Percentiles rank a stretch among this genome's conserved stretches.
Evolutionary conservation across 1,140 invertebrate genomes (phyloP).

Genomic region (Venustaconcha ellipsiformis): DNA sequence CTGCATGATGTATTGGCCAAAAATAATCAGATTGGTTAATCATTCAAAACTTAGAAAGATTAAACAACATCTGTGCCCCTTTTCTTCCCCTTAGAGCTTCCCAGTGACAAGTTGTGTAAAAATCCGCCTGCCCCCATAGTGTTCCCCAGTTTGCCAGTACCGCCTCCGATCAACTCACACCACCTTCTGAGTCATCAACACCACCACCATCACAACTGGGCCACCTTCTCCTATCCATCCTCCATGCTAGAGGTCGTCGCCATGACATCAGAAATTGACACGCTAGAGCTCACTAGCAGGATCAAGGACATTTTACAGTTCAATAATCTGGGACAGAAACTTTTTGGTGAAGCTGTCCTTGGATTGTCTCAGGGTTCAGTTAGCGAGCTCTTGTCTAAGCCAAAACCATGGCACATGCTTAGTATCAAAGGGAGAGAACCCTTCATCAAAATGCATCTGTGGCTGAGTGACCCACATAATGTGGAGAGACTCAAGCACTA

Average conservation of each 20-base stretch:
- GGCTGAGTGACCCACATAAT: constrained; percentile 95
- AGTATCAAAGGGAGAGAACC: constrained; percentile 98
- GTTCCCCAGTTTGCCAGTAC: constrained; percentile 36
- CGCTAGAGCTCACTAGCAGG: constrained; percentile 95
- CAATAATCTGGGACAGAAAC: constrained; percentile 98
- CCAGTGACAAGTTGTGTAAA: constrained; percentile 27
- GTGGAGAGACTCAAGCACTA: constrained; percentile 79
- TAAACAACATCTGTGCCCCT: background rate
- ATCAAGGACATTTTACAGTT: constrained; percentile 97
- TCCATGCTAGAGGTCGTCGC: constrained; percentile 87
- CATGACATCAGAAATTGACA: constrained; percentile 95
- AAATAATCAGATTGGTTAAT: too few relatives aligned
- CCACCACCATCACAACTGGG: constrained; percentile 48
- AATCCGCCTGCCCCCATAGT: constrained; percentile 14
- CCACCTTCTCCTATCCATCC: constrained; percentile 58
- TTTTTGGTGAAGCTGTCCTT: constrained; percentile 96
- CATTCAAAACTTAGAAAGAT: too few relatives aligned
- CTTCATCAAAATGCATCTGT: constrained; percentile 98
- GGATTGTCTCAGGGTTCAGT: constrained; percentile 97
- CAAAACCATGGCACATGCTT: constrained; percentile 99
- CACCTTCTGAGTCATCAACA: constrained; percentile 37
- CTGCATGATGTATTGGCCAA: too few relatives aligned
- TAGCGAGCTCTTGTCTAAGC: constrained; percentile 96
- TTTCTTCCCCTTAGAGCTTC: constrained; percentile 29
- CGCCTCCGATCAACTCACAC: constrained; percentile 43